A percentile compares a stretch with the other conserved stretches of the same genome.
Conservation (phyloP, 2,888 invertebrate species). For the Allolobophora icterica region DNA sequence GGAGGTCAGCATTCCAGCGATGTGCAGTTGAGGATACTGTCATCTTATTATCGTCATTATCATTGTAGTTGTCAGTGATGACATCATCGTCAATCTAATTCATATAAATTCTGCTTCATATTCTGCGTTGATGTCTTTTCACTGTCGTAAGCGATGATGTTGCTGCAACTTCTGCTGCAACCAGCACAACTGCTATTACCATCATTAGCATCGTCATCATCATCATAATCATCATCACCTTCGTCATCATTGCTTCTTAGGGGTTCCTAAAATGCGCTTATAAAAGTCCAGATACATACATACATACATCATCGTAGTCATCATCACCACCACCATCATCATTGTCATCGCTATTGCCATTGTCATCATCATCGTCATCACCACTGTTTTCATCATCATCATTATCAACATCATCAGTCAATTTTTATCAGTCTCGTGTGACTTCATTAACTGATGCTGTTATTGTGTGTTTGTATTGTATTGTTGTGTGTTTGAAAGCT, state of each 20-base stretch:
- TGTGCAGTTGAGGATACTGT: constrained; percentile 66
- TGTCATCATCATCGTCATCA: neutral
- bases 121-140: no score
- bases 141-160: no score
- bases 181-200: neutral
- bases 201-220: no score
- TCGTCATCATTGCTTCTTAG: no score
- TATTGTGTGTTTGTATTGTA: no score
- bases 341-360: no score
- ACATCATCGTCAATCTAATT: no score
- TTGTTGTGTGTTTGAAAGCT: neutral
- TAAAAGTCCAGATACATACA: no score
- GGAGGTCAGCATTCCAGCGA: constrained; percentile 79
- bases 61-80: neutral
- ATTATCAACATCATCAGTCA: neutral
- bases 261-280: no score
- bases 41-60: neutral
- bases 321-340: neutral
- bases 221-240: no score
- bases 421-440: neutral
- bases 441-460: neutral
- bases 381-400: neutral
- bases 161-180: no score
- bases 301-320: neutral
- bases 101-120: no score